These are phyloP conservation scores for Thalassaphorura encarpata DNA, from an alignment of 1,140 invertebrate genomes.

Conservation along the genomic window DNA sequence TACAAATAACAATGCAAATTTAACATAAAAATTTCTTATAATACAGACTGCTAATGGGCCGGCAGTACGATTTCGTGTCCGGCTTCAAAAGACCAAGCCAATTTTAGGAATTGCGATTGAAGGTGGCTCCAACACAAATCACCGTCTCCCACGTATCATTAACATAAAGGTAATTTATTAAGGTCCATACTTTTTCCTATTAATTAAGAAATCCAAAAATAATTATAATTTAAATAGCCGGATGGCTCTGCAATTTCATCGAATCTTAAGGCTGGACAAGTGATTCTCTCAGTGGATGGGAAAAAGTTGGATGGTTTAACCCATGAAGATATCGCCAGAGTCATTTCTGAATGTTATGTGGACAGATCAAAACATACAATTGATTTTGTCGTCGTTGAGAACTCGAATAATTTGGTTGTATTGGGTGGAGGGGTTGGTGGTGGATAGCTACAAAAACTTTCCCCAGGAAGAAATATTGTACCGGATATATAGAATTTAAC, in stretches of 20 bases:
- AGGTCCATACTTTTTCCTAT: background rate
- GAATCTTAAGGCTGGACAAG: conserved; percentile 81
- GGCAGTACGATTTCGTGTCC: conserved; percentile 45
- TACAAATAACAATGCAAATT: no score
- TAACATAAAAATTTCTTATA: no score
- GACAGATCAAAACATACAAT: conserved; percentile 1
- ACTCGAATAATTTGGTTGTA: background rate
- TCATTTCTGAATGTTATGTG: background rate
- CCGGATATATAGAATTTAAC: no score
- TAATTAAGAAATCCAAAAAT: background rate
- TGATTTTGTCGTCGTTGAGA: conserved; percentile 13
- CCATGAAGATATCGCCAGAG: conserved; percentile 56
- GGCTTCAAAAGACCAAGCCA: conserved; percentile 80
- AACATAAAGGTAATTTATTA: conserved; percentile 76
- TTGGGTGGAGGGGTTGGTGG: background rate
- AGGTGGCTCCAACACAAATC: conserved; percentile 88
- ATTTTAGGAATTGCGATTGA: conserved; percentile 93
- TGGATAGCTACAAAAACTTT: no score
- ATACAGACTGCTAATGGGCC: no score
- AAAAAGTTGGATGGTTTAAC: conserved; percentile 65
- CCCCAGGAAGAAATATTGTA: no score
- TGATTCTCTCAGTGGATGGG: conserved; percentile 87
- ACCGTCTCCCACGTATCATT: conserved; percentile 86
- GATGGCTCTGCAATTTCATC: conserved; percentile 76
- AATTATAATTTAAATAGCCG: conserved; percentile 40